phyloP scores from a whole-genome alignment of 2,113 vertebrate genomes.

The Lophura nycthemera region DNA sequence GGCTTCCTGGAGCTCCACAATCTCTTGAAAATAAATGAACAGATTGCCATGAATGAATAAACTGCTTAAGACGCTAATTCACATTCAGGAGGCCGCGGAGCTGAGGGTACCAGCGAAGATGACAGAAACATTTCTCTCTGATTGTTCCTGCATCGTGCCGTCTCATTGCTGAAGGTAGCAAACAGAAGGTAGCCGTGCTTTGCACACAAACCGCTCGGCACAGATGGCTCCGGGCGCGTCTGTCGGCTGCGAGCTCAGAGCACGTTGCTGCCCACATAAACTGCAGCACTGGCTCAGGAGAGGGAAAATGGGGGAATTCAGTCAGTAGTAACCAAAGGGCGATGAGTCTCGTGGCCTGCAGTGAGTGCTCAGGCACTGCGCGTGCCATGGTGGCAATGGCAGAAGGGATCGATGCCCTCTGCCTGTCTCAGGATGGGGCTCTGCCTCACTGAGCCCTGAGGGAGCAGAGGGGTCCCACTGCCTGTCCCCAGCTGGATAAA shows the following conservation, averaged over 20 bases:
- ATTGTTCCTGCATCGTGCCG: neutral
- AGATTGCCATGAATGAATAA: constrained; percentile 66
- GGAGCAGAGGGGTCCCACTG: neutral
- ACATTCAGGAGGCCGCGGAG: constrained; percentile 42
- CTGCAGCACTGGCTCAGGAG: rapidly evolving
- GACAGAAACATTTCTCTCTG: neutral
- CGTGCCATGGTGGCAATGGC: rapidly evolving
- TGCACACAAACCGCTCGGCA: neutral
- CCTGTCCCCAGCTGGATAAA: neutral
- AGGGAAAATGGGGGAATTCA: neutral
- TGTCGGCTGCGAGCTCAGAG: neutral
- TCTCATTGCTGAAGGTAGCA: constrained; percentile 4
- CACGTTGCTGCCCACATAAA: neutral
- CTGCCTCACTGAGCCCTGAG: neutral
- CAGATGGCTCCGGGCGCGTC: neutral
- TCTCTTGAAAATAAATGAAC: constrained; percentile 56
- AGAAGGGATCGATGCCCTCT: rapidly evolving
- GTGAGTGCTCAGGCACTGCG: rapidly evolving
- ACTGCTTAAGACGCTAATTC: constrained; percentile 55
- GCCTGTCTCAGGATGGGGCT: neutral
- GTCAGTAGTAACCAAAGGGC: rapidly evolving
- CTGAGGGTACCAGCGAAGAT: neutral
- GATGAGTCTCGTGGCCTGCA: rapidly evolving
- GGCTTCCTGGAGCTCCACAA: constrained; percentile 19
- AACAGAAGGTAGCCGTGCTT: constrained; percentile 37